Conservation (phyloP, 2,888 invertebrate species). For the Apoda limacodes region DNA sequence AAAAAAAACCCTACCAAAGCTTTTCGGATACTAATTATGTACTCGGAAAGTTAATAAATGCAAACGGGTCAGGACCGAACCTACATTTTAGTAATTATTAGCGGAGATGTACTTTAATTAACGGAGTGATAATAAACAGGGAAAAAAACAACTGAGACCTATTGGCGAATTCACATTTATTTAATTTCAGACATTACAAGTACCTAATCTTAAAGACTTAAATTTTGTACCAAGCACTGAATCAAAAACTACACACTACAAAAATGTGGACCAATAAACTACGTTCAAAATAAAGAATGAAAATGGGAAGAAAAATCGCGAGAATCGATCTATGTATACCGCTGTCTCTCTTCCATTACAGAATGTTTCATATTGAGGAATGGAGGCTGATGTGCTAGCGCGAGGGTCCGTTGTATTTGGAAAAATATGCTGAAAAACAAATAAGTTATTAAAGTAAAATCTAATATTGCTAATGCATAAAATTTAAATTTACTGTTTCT, state of each 20-base stretch:
- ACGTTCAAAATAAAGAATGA: conserved; percentile 91
- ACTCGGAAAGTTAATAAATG: too few species aligned
- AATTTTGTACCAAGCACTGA: conserved; percentile 15
- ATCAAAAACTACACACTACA: conserved; percentile 40
- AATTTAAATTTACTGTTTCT: too few species aligned
- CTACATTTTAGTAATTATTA: too few species aligned
- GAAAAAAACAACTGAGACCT: too few species aligned
- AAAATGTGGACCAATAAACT: conserved; percentile 90
- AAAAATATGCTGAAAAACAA: conserved; percentile 52
- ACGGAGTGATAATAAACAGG: too few species aligned
- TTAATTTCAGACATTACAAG: neutral
- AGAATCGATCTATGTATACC: conserved; percentile 87
- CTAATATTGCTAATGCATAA: neutral
- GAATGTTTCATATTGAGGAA: conserved; percentile 86
- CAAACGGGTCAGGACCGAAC: too few species aligned
- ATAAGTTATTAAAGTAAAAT: conserved; percentile 2
- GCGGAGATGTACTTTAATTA: neutral
- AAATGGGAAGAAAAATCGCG: conserved; percentile 90
- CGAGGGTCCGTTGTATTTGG: conserved; percentile 57
- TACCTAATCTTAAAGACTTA: too few species aligned
- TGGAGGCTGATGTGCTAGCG: conserved; percentile 74
- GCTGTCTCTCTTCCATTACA: conserved; percentile 85
- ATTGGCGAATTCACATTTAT: neutral
- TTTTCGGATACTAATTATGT: too few species aligned
- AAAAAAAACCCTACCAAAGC: too few species aligned